Evolutionary conservation across 1,140 invertebrate species (phyloP).

Genomic region (Trichoplusia ni): DNA sequence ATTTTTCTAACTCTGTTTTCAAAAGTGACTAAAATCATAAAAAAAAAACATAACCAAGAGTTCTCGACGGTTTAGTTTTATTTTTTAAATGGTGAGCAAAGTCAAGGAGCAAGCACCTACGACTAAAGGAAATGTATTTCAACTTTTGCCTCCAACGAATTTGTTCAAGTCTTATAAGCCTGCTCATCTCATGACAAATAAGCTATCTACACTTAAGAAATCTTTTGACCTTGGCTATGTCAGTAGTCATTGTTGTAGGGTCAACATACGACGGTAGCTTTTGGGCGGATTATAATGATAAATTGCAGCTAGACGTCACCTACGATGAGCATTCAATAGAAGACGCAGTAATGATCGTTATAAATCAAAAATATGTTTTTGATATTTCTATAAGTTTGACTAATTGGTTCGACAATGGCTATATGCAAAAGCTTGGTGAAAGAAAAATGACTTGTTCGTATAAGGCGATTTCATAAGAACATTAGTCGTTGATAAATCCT

Average conservation of each 20-base stretch:
- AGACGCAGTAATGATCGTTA: constrained; percentile 11
- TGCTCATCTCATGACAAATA: constrained; percentile 15
- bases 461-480: too few species aligned
- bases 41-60: too few species aligned
- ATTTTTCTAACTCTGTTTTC: background rate
- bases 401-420: background rate
- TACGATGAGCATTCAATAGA: constrained; percentile 2
- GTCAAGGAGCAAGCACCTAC: too few species aligned
- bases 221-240: constrained; percentile 12
- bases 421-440: constrained; percentile 1
- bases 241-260: constrained; percentile 14
- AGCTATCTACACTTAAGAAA: constrained; percentile 12
- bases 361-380: constrained; percentile 12
- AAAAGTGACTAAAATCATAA: background rate
- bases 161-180: constrained; percentile 6
- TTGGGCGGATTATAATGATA: constrained; percentile 15
- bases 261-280: constrained; percentile 19
- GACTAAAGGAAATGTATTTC: background rate
- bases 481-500: too few species aligned
- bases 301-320: constrained; percentile 15
- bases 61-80: too few species aligned
- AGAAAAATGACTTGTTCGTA: background rate
- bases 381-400: background rate
- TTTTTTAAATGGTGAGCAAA: too few species aligned
- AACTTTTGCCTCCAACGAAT: background rate